Conservation (phyloP, 2,797 vertebrate species). For the Protosalanx chinensis region DNA sequence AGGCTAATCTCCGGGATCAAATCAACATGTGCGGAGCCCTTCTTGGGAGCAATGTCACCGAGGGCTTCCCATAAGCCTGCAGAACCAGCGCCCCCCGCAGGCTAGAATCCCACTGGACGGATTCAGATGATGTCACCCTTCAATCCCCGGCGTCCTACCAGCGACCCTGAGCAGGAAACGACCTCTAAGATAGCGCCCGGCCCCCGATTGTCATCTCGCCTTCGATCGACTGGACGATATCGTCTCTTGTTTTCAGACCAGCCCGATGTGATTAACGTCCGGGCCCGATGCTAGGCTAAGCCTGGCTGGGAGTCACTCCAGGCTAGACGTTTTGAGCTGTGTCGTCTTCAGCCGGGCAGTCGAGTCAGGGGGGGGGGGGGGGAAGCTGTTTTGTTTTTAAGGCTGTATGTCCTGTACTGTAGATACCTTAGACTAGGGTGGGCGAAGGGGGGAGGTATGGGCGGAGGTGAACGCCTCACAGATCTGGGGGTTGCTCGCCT, state of each 20-base stretch:
- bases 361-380: no score
- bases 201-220: background rate
- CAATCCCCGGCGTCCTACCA: background rate
- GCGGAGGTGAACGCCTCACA: no score
- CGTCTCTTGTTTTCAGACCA: background rate
- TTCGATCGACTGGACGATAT: background rate
- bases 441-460: no score
- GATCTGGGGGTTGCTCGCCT: background rate
- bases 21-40: no score
- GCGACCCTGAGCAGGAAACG: background rate
- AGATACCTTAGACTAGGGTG: no score
- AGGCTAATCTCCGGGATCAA: no score
- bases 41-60: no score
- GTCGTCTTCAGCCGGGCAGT: slow-evolving; percentile 1
- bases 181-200: background rate
- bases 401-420: background rate
- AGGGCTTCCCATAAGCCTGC: no score
- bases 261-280: slow-evolving; percentile 43
- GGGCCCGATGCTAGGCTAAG: slow-evolving; percentile 48
- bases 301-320: slow-evolving; percentile 39
- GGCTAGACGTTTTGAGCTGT: slow-evolving; percentile 4
- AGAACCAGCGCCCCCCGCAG: no score
- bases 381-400: no score
- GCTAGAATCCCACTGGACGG: background rate
- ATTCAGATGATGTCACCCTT: background rate